Evolutionary conservation across 2,888 invertebrate species (phyloP).

Genomic region (Atethmia centrago): DNA sequence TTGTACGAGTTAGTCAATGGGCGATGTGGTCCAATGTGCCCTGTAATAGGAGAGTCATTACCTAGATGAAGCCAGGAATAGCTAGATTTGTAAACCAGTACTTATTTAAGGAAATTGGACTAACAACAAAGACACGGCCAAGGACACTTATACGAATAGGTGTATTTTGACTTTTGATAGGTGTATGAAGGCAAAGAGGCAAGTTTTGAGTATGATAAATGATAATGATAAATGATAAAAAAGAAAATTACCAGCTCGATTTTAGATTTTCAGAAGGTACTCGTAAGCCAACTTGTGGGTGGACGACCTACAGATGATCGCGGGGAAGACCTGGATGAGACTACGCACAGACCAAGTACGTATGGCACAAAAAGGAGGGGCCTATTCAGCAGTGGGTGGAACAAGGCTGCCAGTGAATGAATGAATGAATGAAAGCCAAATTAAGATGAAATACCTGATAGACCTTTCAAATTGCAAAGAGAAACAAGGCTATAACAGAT

Average conservation of each 20-base stretch:
- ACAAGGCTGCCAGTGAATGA: too few species aligned
- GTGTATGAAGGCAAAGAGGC: background rate
- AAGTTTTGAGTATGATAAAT: background rate
- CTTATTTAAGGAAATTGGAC: conserved; percentile 9
- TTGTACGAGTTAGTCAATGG: conserved; percentile 43
- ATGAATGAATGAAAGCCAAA: background rate
- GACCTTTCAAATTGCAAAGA: background rate
- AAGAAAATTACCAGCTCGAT: background rate
- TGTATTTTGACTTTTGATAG: background rate
- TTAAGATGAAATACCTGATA: background rate
- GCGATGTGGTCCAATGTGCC: conserved; percentile 14
- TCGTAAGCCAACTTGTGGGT: too few species aligned
- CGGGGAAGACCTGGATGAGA: too few species aligned
- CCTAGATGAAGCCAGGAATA: conserved; percentile 12
- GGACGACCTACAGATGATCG: too few species aligned
- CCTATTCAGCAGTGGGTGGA: too few species aligned
- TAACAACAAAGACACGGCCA: background rate
- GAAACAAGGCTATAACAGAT: background rate
- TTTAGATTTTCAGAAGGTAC: background rate
- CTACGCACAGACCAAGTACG: too few species aligned
- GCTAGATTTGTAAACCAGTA: conserved; percentile 13
- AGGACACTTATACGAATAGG: background rate
- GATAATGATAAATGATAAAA: too few species aligned
- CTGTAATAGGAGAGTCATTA: conserved; percentile 29
- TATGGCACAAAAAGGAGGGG: too few species aligned